Conservation (phyloP, 2,797 vertebrate genomes). For the Rhodeus uyekii region DNA sequence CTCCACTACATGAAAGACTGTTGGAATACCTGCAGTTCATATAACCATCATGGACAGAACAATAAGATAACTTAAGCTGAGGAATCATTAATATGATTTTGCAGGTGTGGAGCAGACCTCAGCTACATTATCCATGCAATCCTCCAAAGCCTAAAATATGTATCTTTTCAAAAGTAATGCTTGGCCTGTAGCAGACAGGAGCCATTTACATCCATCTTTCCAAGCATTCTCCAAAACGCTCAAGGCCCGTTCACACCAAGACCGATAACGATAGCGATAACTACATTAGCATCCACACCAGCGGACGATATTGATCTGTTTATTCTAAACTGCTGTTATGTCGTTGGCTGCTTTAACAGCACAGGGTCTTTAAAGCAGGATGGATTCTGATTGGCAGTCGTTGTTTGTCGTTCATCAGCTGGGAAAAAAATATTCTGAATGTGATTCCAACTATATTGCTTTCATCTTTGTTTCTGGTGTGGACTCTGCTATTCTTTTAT, state of each 20-base stretch:
- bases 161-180: neutral
- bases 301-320: neutral
- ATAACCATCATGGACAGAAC: neutral
- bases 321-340: neutral
- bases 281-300: neutral
- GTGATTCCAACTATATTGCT: neutral
- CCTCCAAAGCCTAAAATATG: neutral
- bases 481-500: neutral
- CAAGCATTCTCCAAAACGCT: neutral
- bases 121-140: neutral
- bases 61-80: neutral
- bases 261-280: neutral
- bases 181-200: neutral
- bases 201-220: neutral
- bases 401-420: neutral
- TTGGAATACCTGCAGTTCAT: neutral
- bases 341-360: neutral
- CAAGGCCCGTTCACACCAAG: neutral
- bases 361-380: neutral
- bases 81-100: neutral
- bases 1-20: slow-evolving; percentile 45
- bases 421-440: neutral
- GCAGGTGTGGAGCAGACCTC: neutral
- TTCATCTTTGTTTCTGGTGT: neutral
- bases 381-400: neutral